phyloP scores from a whole-genome alignment of 2,797 vertebrate genomes.

The Nyctibius grandis region DNA sequence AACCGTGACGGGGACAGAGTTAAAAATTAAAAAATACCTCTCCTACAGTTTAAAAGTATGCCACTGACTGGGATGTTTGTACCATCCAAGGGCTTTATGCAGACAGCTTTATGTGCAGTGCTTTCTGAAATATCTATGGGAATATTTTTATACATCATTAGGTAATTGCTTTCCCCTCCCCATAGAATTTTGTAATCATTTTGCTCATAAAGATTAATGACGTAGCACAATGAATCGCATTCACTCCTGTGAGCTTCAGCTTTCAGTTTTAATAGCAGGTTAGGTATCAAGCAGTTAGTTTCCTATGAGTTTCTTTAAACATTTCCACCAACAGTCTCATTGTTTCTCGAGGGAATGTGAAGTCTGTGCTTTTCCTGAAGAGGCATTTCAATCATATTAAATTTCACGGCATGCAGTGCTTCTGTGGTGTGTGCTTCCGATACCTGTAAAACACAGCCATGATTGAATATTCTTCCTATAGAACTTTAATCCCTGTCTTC shows the following conservation, averaged over 20 bases:
- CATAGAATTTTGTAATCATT: slow-evolving; percentile 16
- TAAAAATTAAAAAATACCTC: slow-evolving; percentile 5
- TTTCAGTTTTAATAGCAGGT: neutral
- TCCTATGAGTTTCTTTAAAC: slow-evolving; percentile 14
- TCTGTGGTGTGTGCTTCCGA: neutral
- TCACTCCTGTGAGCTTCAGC: neutral
- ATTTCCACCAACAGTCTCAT: neutral
- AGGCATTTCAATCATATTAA: neutral
- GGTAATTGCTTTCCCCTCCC: slow-evolving; percentile 43
- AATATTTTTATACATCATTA: slow-evolving; percentile 7
- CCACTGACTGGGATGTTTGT: neutral
- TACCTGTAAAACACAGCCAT: neutral
- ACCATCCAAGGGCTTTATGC: neutral
- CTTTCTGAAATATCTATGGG: neutral
- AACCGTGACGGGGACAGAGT: slow-evolving; percentile 41
- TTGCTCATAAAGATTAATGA: slow-evolving; percentile 61
- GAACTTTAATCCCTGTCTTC: neutral
- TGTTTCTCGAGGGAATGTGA: neutral
- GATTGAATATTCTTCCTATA: neutral
- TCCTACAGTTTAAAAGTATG: neutral
- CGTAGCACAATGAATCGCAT: neutral
- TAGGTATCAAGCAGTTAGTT: neutral
- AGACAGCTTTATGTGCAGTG: neutral
- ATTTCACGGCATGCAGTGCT: neutral
- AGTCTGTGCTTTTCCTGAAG: neutral